phyloP scores from a whole-genome alignment of 2,888 invertebrate species.

The Metalampra italica region DNA sequence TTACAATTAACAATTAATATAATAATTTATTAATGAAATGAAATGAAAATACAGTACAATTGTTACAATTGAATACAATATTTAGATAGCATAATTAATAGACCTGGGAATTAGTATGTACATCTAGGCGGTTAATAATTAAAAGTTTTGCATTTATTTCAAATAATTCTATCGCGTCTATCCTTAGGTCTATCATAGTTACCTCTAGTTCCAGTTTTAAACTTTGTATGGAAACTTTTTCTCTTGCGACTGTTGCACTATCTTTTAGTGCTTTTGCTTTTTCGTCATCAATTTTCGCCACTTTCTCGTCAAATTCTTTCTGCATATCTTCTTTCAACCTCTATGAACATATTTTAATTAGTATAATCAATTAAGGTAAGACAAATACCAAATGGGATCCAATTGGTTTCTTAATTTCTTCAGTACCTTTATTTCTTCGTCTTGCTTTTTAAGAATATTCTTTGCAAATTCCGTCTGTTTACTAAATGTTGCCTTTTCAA shows the following conservation, averaged over 20 bases:
- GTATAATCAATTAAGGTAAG: not conserved
- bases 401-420: too few species aligned
- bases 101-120: too few species aligned
- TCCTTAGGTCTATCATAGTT: constrained; percentile 11
- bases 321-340: constrained; percentile 61
- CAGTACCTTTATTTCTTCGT: constrained; percentile 76
- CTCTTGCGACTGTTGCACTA: constrained; percentile 48
- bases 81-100: too few species aligned
- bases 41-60: too few species aligned
- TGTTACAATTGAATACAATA: too few species aligned
- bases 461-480: constrained; percentile 80
- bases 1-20: too few species aligned
- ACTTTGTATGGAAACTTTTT: constrained; percentile 55
- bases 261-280: constrained; percentile 53
- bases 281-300: constrained; percentile 58
- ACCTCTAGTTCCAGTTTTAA: constrained; percentile 67
- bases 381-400: not conserved
- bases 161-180: not conserved
- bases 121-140: too few species aligned
- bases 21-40: too few species aligned
- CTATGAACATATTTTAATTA: constrained; percentile 24
- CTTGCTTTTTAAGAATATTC: constrained; percentile 75
- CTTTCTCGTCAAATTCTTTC: constrained; percentile 63
- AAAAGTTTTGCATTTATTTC: not conserved
- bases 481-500: constrained; percentile 79